Base-by-base conservation (phyloP, 1,140 invertebrate species). In the Drosophila parabipectinata region DNA sequence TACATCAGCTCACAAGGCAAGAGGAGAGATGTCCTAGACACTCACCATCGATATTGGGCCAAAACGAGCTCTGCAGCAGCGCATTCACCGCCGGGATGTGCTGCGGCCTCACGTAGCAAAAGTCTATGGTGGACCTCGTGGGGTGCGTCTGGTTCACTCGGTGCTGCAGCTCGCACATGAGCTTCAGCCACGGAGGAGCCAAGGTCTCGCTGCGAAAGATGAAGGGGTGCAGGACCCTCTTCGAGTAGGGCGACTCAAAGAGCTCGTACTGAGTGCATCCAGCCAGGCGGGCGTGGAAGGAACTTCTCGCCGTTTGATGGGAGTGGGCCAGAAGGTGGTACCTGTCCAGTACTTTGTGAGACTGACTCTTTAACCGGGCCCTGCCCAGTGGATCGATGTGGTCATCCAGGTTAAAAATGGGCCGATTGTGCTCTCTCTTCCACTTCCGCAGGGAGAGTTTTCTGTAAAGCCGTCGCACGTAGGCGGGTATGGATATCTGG, bases 1-100 rank as follows among this genome's bases (percentile, higher is more conserved):
- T 9, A n/a, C 6, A 3, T 14, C 37, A 12, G 12, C 12, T 1
- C 0, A 34, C 18, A 12, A 18, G 5, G 0, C 0, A 0, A 0
- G 14, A 0, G 15, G 9, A 18, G 24, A 0, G 0, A 7, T 5
- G 6, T 18, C 6, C 14, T 0, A 6, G 44, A 52, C 26, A 94
- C 95, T 95, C 92, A 97, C 97, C 93, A 92, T 98, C 97, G 67
- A 98, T 97, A 32, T 97, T 97, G 8, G 96, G 96, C 97, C 97
- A 98, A 92, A 98, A 98, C 90, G 95, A 96, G 79, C 96, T 94
- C 64, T 95, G 94, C 54, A 96, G 97, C 8, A 98, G 90, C 52
- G 94, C 95, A 92, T 98, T 98, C 30, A 98, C 95, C 0, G 96
- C 96, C 2, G 97, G 95, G 67, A 98, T 96, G 90, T 98, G 97